Base-by-base conservation (phyloP, 2,797 vertebrate genomes). In the Psittacula echo region DNA sequence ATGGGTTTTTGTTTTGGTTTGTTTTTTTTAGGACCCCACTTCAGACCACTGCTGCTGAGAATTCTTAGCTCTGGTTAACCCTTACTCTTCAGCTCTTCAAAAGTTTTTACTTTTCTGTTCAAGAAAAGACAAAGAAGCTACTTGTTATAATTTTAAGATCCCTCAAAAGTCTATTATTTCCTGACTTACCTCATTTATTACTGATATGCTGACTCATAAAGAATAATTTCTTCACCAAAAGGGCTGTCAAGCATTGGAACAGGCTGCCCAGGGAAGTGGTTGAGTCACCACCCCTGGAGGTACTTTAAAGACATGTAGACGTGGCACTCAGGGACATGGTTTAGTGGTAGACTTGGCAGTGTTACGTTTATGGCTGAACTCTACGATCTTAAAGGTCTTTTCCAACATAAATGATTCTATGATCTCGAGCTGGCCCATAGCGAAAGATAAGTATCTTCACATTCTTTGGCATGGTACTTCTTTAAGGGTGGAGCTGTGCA, bases 351-450 rank as follows among this genome's bases (percentile, higher is more conserved):
- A 60, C 30, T 75, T 75, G 44, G 75, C 17, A 53, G 27, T 9
- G 5, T n/a, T 39, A 65, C 7, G 12, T 65, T 85, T 65, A 75
- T 0, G 0, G 56, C 0, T 48, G 39, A 34, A 72, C 34, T 68
- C 0, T 0, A 24, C 7, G 24, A 73, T 24, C 27, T 71, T 62
- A 78, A 78, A 7, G 30, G 39, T 58, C 72, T 64, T 42, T 42
- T 68, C 44, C 77, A 85, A 39, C 14, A 13, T 45, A 66, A 87
- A 88, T 0, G 3, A 85, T 41, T 80, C 75, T 21, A 6, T 17
- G 5, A 58, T 68, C 15, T 45, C 5, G 0, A 88, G 45, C 19
- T 48, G 42, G 62, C 18, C 34, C 66, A 56, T 13, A 80, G 26
- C 2, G 4, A 65, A 32, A 68, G 78, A 5, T 7, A 81, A 80